Evolutionary conservation across 2,888 invertebrate genomes (phyloP).

Genomic region (Neuroscelio doddi): DNA sequence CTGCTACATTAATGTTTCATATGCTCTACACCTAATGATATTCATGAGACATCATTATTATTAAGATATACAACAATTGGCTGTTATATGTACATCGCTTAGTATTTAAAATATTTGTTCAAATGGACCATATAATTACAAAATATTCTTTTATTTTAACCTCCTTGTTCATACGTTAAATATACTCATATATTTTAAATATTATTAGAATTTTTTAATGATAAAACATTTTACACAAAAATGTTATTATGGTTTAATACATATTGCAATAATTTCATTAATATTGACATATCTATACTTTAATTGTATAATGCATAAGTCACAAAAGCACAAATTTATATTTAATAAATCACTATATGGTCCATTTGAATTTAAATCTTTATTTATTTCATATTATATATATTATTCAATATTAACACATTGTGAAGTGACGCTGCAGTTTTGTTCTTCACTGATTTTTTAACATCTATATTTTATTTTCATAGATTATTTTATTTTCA

Average conservation of each 20-base stretch:
- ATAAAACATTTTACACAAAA: too few species aligned
- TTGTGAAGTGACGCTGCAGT: not conserved
- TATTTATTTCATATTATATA: slow-evolving; percentile 3
- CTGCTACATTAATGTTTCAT: slow-evolving; percentile 10
- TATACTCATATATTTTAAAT: too few species aligned
- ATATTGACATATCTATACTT: too few species aligned
- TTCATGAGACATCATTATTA: slow-evolving; percentile 24
- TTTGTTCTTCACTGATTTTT: slow-evolving; percentile 18
- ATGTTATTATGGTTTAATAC: too few species aligned
- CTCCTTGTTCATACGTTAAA: too few species aligned
- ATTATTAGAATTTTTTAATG: too few species aligned
- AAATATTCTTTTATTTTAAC: too few species aligned
- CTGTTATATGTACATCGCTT: slow-evolving; percentile 42
- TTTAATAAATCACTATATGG: too few species aligned
- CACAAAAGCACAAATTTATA: too few species aligned
- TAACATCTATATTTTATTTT: slow-evolving; percentile 3
- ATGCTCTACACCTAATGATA: slow-evolving; percentile 3
- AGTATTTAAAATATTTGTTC: slow-evolving; percentile 29
- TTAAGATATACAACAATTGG: slow-evolving; percentile 32
- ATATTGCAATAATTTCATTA: too few species aligned
- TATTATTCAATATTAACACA: slow-evolving; percentile 25
- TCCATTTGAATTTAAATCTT: slow-evolving; percentile 3
- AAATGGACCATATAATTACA: slow-evolving; percentile 30
- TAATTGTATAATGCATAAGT: too few species aligned
- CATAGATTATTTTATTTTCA: slow-evolving; percentile 4